These are phyloP conservation scores for Torymus auratus DNA, from an alignment of 2,888 invertebrate species.

Conservation along the genomic window DNA sequence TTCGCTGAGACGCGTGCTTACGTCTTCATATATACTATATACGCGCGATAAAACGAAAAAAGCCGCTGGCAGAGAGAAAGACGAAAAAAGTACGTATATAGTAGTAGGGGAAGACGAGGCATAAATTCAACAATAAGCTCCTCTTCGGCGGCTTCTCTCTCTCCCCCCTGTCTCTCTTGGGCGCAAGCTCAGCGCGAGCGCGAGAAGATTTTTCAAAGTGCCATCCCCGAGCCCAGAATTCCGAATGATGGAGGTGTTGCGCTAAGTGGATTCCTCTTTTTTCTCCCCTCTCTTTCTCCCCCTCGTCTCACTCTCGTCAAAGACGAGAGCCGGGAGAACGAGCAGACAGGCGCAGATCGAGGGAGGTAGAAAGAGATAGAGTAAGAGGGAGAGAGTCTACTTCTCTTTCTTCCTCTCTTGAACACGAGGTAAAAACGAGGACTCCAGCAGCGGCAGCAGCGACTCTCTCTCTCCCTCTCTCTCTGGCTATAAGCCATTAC, in stretches of 20 bases:
- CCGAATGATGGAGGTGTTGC: slow-evolving; percentile 57
- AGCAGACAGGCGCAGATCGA: slow-evolving; percentile 51
- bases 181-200: no score
- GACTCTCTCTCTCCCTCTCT: no score
- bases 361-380: background rate
- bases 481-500: slow-evolving; percentile 74
- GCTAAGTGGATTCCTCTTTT: slow-evolving; percentile 57
- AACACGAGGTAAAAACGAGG: slow-evolving; percentile 58
- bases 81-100: slow-evolving; percentile 2
- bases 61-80: background rate
- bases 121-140: slow-evolving; percentile 56
- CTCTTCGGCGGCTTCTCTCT: slow-evolving; percentile 30
- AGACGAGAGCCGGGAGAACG: slow-evolving; percentile 40
- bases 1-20: no score
- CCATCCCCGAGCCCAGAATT: slow-evolving; percentile 47
- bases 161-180: no score
- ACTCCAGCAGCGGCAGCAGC: slow-evolving; percentile 55
- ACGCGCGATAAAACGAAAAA: no score
- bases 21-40: no score
- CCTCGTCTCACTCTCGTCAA: slow-evolving; percentile 30
- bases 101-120: slow-evolving; percentile 37
- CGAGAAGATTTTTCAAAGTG: slow-evolving; percentile 60
- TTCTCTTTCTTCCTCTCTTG: slow-evolving; percentile 6
- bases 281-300: background rate
- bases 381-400: slow-evolving; percentile 3